Base-by-base conservation (phyloP, 2,113 vertebrate species). In the Rhinoderma darwinii region DNA sequence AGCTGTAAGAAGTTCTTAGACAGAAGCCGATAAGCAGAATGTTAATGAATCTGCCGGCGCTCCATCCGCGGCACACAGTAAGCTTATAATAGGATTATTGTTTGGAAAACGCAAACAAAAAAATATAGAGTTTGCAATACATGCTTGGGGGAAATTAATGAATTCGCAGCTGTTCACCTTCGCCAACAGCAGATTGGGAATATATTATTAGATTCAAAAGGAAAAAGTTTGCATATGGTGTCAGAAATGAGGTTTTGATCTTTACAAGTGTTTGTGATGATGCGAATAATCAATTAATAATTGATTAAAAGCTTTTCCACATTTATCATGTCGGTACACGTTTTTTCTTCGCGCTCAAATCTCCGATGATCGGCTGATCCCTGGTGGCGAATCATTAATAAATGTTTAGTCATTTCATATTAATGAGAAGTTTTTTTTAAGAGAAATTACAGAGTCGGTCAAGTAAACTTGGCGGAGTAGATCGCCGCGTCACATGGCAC, bases 271-370 rank as follows among this genome's bases (percentile, higher is more conserved):
- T 93, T n/a, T 92, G 89, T 94, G 91, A 93, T 96, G 91, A 95
- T 94, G 91, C 91, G 94, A 95, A 95, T 94, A 96, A 96, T 95
- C 91, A 92, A 94, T 95, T 94, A 97, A 96, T 96, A 96, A 97
- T 95, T 95, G 95, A 96, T 96, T 94, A 95, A 95, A 96, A 90
- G 83, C 88, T 88, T 89, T 79, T 81, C 83, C 83, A 88, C 79
- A 90, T 88, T 88, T 87, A 88, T 87, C 14, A 73, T 25, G 32
- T 86, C 1, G 7, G 41, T 89, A 47, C 5, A 63, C n/a, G 66
- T 61, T 88, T 87, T 76, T 56, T 89, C 10, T 7, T 22, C 88
- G 81, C 86, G 82, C 37, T 84, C 88, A 77, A 87, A 6, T 83
- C 82, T 88, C 88, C 83, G 73, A 43, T 61, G 70, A 63, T 56